These are phyloP conservation scores for Aspidapion aeneum DNA, from an alignment of 2,888 invertebrate genomes.

Conservation along the genomic window DNA sequence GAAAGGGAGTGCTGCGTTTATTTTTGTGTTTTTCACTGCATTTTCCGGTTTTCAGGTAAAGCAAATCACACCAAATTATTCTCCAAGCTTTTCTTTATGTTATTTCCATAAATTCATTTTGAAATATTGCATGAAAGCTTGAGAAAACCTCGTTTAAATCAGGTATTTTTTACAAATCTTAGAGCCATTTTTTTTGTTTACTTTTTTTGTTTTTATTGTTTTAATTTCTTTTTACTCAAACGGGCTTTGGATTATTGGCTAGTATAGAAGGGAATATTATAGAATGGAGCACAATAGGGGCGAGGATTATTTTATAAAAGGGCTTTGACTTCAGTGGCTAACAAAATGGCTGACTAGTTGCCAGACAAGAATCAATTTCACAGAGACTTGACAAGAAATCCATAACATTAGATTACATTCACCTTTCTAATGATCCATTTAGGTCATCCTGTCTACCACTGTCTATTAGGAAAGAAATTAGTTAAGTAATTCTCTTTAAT, in stretches of 20 bases:
- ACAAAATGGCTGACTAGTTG: constrained; percentile 48
- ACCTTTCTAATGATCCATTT: too few relatives aligned
- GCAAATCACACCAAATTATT: background rate
- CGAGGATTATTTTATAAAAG: background rate
- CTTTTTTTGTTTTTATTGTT: background rate
- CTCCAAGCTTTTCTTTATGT: background rate
- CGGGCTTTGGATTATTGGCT: too few relatives aligned
- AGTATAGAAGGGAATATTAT: too few relatives aligned
- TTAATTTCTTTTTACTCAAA: too few relatives aligned
- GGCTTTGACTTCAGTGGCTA: background rate
- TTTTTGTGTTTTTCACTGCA: background rate
- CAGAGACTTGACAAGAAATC: too few relatives aligned
- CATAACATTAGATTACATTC: too few relatives aligned
- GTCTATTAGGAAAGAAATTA: too few relatives aligned
- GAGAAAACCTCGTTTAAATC: background rate
- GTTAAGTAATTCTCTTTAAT: too few relatives aligned
- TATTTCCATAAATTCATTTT: background rate
- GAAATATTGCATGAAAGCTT: background rate
- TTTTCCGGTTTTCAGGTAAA: background rate
- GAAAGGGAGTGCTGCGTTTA: background rate
- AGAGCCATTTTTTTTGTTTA: background rate
- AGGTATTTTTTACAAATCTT: background rate
- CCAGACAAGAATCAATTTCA: constrained; percentile 44
- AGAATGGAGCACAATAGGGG: background rate
- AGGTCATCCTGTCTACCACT: too few relatives aligned